Evolutionary conservation across 2,888 invertebrate species (phyloP).

Genomic region (Eupithecia abbreviata): DNA sequence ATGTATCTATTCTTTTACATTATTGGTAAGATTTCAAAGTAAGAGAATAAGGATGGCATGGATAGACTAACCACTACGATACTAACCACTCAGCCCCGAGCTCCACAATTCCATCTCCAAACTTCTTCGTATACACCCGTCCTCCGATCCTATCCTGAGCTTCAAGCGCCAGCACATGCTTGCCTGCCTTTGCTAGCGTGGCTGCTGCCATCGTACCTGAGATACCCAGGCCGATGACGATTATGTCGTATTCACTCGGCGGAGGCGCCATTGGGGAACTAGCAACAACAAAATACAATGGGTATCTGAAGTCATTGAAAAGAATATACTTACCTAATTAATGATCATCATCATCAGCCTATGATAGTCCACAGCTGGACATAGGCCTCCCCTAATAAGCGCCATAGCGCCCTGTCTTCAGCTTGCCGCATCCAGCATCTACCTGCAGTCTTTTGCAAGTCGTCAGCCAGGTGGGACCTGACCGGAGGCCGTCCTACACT

Average conservation of each 20-base stretch:
- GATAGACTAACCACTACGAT: not conserved
- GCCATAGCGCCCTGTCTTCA: no score
- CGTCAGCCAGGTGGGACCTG: no score
- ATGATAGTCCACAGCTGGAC: no score
- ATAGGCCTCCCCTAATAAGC: no score
- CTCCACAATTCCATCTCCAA: conserved; percentile 69
- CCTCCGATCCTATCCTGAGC: conserved; percentile 68
- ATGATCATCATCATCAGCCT: no score
- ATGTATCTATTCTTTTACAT: no score
- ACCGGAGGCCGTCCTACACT: no score
- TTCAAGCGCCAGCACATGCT: conserved; percentile 65
- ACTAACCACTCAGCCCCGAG: conserved; percentile 74
- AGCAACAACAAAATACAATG: conserved; percentile 4
- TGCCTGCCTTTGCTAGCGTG: conserved; percentile 60
- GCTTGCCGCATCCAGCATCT: no score
- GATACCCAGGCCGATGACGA: conserved; percentile 68
- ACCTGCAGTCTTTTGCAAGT: no score
- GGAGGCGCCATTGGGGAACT: conserved; percentile 47
- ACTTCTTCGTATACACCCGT: conserved; percentile 65
- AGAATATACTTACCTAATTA: no score
- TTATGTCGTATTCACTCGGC: conserved; percentile 59
- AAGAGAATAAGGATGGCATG: no score
- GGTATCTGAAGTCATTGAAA: not conserved
- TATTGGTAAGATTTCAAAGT: no score
- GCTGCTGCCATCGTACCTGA: conserved; percentile 66